Percentiles rank a stretch among this genome's conserved stretches.
Evolutionary conservation across 1,140 invertebrate genomes (phyloP).

Genomic region (Portunus trituberculatus): DNA sequence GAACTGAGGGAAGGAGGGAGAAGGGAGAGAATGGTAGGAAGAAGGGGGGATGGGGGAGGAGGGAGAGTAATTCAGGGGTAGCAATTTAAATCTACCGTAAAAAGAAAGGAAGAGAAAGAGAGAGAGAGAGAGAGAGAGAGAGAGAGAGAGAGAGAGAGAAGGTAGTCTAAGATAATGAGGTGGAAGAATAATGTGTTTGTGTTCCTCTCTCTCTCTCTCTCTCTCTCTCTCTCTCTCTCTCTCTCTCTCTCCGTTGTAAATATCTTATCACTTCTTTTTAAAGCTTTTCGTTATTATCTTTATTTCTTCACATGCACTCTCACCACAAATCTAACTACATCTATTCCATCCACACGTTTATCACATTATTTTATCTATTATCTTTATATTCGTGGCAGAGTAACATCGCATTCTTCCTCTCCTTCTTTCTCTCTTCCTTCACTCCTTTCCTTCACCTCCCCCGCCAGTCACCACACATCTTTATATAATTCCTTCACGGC

Average conservation of each 20-base stretch:
- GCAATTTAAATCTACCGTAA: constrained; percentile 14
- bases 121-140: not conserved
- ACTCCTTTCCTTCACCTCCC: not conserved
- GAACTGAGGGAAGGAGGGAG: not conserved
- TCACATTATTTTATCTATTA: not conserved
- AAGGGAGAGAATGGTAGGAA: not conserved
- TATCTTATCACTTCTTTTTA: not conserved
- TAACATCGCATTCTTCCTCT: too few species aligned
- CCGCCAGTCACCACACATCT: too few species aligned
- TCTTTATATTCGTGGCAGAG: too few species aligned
- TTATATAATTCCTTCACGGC: too few species aligned
- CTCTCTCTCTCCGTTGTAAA: not conserved
- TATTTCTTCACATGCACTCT: not conserved
- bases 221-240: not conserved
- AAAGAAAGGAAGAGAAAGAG: not conserved
- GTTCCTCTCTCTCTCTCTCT: not conserved
- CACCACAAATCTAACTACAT: not conserved
- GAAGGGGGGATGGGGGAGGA: not conserved
- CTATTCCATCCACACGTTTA: not conserved
- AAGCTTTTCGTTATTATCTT: not conserved
- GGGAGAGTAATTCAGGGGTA: not conserved
- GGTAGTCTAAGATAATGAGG: not conserved
- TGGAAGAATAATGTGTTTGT: too few species aligned
- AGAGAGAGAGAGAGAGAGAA: not conserved
- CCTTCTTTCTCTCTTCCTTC: not conserved